phyloP scores from a whole-genome alignment of 2,113 vertebrate genomes.

The Lampris incognitus region DNA sequence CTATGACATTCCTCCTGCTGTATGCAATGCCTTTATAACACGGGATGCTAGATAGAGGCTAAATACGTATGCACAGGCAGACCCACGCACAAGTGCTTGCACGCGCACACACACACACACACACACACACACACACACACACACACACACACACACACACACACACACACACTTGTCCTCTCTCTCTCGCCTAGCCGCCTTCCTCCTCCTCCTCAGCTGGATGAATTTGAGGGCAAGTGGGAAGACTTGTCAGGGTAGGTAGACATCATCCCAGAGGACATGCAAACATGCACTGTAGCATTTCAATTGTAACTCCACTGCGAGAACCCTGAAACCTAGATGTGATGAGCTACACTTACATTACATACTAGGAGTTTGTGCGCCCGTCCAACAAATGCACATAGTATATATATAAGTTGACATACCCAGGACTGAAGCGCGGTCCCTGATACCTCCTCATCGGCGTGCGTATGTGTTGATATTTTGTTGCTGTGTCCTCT shows the following conservation, averaged over 20 bases:
- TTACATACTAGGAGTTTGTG: background rate
- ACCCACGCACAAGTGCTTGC: background rate
- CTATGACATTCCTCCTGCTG: constrained; percentile 46
- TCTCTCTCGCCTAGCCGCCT: constrained; percentile 2
- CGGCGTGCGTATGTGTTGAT: constrained; percentile 52
- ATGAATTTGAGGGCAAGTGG: constrained; percentile 63
- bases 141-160: constrained; percentile 14
- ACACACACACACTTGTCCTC: constrained; percentile 1
- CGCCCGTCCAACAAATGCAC: background rate
- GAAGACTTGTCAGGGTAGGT: constrained; percentile 69
- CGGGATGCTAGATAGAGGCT: constrained; percentile 2
- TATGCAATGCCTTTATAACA: constrained; percentile 21
- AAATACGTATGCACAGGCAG: constrained; percentile 26
- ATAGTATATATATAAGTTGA: constrained; percentile 26
- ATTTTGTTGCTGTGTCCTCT: constrained; percentile 23
- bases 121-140: constrained; percentile 4
- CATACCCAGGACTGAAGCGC: constrained; percentile 78
- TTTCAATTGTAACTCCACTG: constrained; percentile 22
- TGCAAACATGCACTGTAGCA: constrained; percentile 58
- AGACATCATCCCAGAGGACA: constrained; percentile 57
- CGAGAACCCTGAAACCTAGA: constrained; percentile 21
- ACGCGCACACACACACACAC: constrained; percentile 11
- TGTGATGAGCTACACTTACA: constrained; percentile 11
- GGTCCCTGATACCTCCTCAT: constrained; percentile 77
- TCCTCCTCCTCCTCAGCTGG: constrained; percentile 16